Percentiles rank a stretch among this genome's conserved stretches.
These are phyloP conservation scores for Catocala fraxini DNA, from an alignment of 2,888 invertebrate species.

Conservation along the genomic window DNA sequence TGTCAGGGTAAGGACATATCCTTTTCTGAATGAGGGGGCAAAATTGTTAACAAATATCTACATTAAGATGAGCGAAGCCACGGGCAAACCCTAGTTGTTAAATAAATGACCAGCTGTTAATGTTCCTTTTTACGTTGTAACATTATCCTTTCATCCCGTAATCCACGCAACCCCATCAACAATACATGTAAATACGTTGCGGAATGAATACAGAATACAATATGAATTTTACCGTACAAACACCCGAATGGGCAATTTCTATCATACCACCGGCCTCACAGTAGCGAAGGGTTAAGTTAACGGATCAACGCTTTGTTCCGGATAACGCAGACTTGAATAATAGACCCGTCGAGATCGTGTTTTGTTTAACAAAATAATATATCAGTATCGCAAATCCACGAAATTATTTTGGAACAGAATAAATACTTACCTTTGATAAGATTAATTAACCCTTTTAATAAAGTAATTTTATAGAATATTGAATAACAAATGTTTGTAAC, in stretches of 20 bases:
- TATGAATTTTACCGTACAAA: constrained; percentile 71
- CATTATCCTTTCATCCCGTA: background rate
- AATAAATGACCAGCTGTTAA: no score
- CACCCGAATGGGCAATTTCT: constrained; percentile 61
- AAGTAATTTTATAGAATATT: no score
- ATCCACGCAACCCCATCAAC: background rate
- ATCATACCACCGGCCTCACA: constrained; percentile 63
- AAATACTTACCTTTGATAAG: no score
- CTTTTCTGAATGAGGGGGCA: no score
- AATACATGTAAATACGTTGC: constrained; percentile 49
- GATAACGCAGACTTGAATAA: constrained; percentile 49
- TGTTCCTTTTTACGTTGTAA: background rate
- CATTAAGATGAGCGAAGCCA: no score
- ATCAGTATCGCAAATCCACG: background rate
- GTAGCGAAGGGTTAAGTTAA: constrained; percentile 62
- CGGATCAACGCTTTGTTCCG: constrained; percentile 61
- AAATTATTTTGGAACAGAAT: no score
- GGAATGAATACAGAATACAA: constrained; percentile 47
- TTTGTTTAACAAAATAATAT: background rate
- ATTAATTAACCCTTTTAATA: no score
- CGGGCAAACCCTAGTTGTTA: no score
- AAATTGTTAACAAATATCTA: no score
- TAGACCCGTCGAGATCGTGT: constrained; percentile 28
- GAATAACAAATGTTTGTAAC: background rate
- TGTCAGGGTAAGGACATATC: no score